Conservation (phyloP, 2,113 vertebrate genomes). For the Myrmophylax atrothorax region DNA sequence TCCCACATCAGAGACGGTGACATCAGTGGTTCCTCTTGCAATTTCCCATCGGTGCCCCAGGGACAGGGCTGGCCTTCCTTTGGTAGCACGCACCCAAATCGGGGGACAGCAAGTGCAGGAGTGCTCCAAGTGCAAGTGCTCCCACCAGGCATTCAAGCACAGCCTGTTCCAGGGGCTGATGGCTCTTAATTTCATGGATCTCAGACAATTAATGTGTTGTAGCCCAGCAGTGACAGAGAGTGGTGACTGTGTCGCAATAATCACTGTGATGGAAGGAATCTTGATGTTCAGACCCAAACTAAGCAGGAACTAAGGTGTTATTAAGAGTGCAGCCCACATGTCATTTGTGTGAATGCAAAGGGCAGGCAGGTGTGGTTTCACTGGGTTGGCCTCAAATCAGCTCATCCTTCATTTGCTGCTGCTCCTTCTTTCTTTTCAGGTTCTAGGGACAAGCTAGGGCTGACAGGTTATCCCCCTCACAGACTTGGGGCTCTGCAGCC, state of each 20-base stretch:
- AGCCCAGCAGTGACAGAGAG: not conserved
- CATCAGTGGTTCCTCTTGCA: constrained; percentile 56
- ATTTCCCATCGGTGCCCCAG: constrained; percentile 19
- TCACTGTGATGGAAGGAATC: not conserved
- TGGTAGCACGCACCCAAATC: not conserved
- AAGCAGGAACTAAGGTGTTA: not conserved
- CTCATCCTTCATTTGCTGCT: not conserved
- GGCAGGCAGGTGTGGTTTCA: not conserved
- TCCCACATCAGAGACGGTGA: constrained; percentile 26
- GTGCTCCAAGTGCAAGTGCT: not conserved
- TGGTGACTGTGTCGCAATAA: not conserved
- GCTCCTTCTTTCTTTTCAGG: not conserved
- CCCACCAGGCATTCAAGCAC: not conserved
- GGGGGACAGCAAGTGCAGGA: constrained; percentile 33
- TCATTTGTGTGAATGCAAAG: not conserved
- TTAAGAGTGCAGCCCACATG: not conserved
- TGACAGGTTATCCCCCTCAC: not conserved
- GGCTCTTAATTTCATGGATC: not conserved
- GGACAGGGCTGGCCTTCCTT: constrained; percentile 58
- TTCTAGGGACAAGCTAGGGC: not conserved
- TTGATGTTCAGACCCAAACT: not conserved
- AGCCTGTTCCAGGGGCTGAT: not conserved
- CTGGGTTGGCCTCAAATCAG: not conserved
- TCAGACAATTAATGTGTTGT: not conserved
- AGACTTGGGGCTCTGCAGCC: not conserved